Base-by-base conservation (phyloP, 2,113 vertebrate species). In the Columbina picui region DNA sequence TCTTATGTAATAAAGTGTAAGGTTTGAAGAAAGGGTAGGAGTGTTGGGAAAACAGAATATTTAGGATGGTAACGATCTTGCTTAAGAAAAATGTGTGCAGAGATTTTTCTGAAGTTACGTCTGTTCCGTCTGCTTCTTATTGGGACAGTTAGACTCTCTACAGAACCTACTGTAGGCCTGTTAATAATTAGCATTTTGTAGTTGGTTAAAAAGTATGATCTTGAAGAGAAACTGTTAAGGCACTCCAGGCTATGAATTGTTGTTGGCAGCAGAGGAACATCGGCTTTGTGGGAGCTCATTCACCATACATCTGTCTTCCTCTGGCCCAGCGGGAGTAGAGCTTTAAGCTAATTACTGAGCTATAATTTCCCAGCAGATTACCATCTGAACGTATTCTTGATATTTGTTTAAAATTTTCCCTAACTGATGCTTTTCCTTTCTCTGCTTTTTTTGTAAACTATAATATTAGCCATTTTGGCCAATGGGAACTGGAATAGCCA, bases 401-500 rank as follows among this genome's bases (percentile, higher is more conserved):
- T 81, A 55, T 7, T 73, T 50, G 32, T 90, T 75, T 93, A 52
- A 32, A 45, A 16, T 69, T 79, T n/a, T 59, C 41, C 14, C 25
- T 87, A 45, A 94, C 45, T 81, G 19, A 70, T 77, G 43, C 68
- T 82, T 76, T 84, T 61, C 30, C 32, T 94, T 87, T 89, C 43
- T 82, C 23, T 86, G 7, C 23, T 7, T 36, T 76, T 65, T 50
- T 50, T 1, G 6, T 59, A 5, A 89, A 76, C 36, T 73, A 0
- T 56, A n/a, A 38, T 38, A 17, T 92, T 95, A 99, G 99, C 99
- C 99, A 0, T 99, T 99, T 97, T 99, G 99, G 99, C 99, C 99
- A 22, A 99, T 99, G 99, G 99, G 99, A 94, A 99, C 99, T 64
- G 99, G 99, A 95, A 99, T 99, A 90, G 99, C 99, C 27, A 98